Conservation (phyloP, 2,888 invertebrate species). For the Bellardia bayeri region DNA sequence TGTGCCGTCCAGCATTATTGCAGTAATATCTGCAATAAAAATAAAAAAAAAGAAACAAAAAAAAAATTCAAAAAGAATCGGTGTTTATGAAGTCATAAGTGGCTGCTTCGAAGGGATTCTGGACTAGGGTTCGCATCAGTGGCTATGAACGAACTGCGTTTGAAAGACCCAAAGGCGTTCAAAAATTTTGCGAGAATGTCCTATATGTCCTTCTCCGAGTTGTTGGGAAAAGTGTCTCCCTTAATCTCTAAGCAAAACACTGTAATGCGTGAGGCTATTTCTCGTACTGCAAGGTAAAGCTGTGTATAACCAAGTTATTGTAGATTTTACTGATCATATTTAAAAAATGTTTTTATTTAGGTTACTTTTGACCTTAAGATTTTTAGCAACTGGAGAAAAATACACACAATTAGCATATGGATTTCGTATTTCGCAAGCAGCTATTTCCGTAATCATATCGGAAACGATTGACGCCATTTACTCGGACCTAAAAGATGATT, state of each 20-base stretch:
- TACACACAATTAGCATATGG: conserved; percentile 28
- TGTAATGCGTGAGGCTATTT: conserved; percentile 46
- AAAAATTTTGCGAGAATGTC: conserved; percentile 39
- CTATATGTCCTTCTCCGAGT: background rate
- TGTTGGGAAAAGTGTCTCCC: too few relatives aligned
- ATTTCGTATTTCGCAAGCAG: conserved; percentile 30
- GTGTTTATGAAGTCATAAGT: conserved; percentile 22
- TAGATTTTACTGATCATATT: background rate
- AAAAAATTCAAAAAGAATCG: background rate
- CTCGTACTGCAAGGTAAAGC: conserved; percentile 5
- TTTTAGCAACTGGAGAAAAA: conserved; percentile 48
- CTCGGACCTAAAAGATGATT: conserved; percentile 43
- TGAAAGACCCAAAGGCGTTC: conserved; percentile 32
- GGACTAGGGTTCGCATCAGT: conserved; percentile 36
- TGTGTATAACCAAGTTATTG: background rate
- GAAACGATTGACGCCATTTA: conserved; percentile 43
- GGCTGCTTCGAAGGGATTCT: conserved; percentile 33
- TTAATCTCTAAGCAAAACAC: too few relatives aligned
- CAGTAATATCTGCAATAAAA: background rate
- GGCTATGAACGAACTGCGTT: conserved; percentile 29
- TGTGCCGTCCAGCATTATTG: conserved; percentile 24
- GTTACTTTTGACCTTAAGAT: conserved; percentile 36
- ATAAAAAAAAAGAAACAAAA: background rate
- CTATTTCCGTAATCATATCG: conserved; percentile 33
- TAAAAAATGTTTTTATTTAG: conserved; percentile 12